These are phyloP conservation scores for Toxonevra muliebris DNA, from an alignment of 2,888 invertebrate genomes.

Conservation along the genomic window DNA sequence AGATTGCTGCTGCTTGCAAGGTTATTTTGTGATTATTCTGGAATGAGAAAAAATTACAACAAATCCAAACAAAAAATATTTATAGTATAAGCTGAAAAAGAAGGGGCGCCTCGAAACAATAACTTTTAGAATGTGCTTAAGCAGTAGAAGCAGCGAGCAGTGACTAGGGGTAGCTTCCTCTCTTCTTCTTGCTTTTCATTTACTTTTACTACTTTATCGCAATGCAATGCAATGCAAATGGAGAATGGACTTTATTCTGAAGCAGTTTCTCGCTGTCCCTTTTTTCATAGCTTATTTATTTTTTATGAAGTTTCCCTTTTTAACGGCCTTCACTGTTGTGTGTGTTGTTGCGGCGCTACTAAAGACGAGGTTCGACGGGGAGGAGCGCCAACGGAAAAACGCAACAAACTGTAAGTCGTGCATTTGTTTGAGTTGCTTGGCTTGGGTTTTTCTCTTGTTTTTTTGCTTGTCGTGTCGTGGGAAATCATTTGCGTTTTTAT, in stretches of 20 bases:
- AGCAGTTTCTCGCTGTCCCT: neutral
- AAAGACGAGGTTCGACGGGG: too few species aligned
- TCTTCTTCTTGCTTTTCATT: neutral
- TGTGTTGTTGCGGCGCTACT: too few species aligned
- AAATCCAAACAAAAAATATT: neutral
- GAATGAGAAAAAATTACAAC: neutral
- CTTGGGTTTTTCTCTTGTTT: neutral
- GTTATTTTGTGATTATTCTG: neutral
- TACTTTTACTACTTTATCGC: neutral
- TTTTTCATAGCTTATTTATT: conserved; percentile 13
- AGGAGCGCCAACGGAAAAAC: too few species aligned
- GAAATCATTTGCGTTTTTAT: conserved; percentile 10
- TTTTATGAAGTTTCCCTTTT: conserved; percentile 17
- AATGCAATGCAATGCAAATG: neutral
- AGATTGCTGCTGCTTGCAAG: neutral
- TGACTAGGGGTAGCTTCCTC: too few species aligned
- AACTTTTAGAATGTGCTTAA: too few species aligned
- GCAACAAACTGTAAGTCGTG: too few species aligned
- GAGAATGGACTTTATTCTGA: neutral
- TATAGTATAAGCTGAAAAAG: neutral
- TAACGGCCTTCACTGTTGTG: neutral
- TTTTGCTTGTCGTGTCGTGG: conserved; percentile 2
- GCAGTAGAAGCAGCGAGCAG: too few species aligned
- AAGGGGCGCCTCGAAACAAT: neutral
- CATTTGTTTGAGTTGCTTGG: neutral